These are phyloP conservation scores for Campaea margaritaria DNA, from an alignment of 2,888 invertebrate genomes.

Conservation along the genomic window DNA sequence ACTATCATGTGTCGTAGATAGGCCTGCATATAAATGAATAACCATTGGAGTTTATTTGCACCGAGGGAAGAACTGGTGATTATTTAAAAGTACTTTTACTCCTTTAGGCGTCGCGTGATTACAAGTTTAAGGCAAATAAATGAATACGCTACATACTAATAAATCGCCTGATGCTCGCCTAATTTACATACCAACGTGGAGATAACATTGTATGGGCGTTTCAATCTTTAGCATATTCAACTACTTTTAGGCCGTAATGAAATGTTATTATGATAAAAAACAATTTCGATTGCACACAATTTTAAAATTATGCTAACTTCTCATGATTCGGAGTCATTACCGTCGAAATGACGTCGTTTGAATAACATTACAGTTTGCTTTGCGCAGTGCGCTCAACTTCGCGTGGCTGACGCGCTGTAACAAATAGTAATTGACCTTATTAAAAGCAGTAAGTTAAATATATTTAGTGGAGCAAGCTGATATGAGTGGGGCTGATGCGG, in stretches of 20 bases:
- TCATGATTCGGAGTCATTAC: conserved; percentile 41
- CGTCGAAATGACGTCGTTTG: conserved; percentile 45
- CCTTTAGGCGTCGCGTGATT: conserved; percentile 53
- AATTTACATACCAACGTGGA: conserved; percentile 32
- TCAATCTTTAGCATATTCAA: not conserved
- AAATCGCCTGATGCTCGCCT: conserved; percentile 44
- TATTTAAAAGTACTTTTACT: conserved; percentile 54
- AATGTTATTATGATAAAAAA: conserved; percentile 28
- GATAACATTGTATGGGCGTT: conserved; percentile 35
- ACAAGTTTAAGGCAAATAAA: conserved; percentile 53
- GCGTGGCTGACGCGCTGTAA: too few relatives aligned
- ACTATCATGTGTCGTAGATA: conserved; percentile 33
- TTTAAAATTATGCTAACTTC: conserved; percentile 37
- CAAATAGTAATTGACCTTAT: too few relatives aligned
- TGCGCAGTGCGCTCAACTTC: conserved; percentile 48
- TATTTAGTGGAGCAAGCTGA: too few relatives aligned
- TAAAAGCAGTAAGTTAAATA: too few relatives aligned
- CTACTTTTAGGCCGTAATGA: conserved; percentile 6
- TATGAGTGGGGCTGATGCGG: too few relatives aligned
- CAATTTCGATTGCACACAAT: conserved; percentile 15
- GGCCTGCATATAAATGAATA: conserved; percentile 36
- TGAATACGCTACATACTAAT: conserved; percentile 48
- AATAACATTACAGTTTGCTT: conserved; percentile 55
- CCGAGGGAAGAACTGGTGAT: conserved; percentile 46
- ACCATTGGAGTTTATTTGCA: conserved; percentile 46